These are phyloP conservation scores for Lacerta agilis DNA, from an alignment of 2,797 vertebrate species.

Conservation along the genomic window DNA sequence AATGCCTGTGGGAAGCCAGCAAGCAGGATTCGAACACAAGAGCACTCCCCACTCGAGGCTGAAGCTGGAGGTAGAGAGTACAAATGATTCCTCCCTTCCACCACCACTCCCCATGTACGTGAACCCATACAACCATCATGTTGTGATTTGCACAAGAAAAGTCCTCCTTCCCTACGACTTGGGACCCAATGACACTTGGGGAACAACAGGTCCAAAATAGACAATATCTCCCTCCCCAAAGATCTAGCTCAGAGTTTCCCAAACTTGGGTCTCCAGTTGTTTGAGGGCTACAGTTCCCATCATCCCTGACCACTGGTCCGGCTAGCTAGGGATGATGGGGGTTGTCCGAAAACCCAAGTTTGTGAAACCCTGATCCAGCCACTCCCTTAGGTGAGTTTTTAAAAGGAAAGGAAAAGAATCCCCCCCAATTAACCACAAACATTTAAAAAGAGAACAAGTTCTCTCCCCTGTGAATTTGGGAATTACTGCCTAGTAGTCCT, in stretches of 20 bases:
- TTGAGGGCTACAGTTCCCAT: too few relatives aligned
- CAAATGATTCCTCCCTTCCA: not conserved
- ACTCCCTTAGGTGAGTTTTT: not conserved
- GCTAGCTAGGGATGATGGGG: too few relatives aligned
- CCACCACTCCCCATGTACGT: not conserved
- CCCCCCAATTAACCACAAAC: too few relatives aligned
- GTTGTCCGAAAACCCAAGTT: too few relatives aligned
- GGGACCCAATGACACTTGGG: not conserved
- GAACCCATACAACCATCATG: not conserved
- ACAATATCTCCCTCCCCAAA: not conserved
- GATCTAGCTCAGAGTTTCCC: not conserved
- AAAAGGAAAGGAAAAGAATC: not conserved
- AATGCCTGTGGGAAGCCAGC: too few relatives aligned
- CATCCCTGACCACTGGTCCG: too few relatives aligned
- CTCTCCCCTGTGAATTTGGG: not conserved
- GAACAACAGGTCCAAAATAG: not conserved
- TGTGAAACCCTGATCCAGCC: too few relatives aligned
- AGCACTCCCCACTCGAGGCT: too few relatives aligned
- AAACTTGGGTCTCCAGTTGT: too few relatives aligned
- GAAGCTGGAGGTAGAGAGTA: not conserved
- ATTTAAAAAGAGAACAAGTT: not conserved
- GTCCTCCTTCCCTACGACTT: not conserved
- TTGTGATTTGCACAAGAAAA: not conserved
- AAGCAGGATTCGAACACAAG: too few relatives aligned
- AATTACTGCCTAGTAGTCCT: not conserved